These are phyloP conservation scores for Orchesellides sinensis DNA, from an alignment of 2,888 invertebrate species.

Conservation along the genomic window DNA sequence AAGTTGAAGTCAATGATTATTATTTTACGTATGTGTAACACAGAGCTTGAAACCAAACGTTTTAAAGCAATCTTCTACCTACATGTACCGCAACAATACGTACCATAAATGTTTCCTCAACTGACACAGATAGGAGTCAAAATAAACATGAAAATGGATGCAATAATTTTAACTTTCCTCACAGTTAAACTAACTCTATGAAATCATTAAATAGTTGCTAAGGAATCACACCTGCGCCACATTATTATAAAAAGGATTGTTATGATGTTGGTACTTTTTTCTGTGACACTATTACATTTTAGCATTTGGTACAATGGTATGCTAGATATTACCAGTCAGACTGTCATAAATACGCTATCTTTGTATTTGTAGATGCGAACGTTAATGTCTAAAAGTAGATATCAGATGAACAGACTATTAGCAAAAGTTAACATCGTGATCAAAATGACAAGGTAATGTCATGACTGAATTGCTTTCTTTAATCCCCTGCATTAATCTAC, in stretches of 20 bases:
- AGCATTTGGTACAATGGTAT: not conserved
- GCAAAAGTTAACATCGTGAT: constrained; percentile 3
- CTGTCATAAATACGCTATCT: not conserved
- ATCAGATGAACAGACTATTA: not conserved
- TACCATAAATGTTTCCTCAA: constrained; percentile 43
- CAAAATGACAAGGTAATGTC: constrained; percentile 1
- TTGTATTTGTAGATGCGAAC: not conserved
- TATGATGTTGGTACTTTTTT: not conserved
- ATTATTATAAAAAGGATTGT: not conserved
- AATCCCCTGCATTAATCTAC: too few relatives aligned
- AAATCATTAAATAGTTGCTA: not conserved
- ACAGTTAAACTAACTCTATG: constrained; percentile 16
- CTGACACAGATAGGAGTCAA: constrained; percentile 36
- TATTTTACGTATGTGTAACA: constrained; percentile 24
- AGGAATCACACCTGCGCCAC: too few relatives aligned
- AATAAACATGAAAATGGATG: constrained; percentile 53
- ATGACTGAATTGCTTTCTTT: constrained; percentile 19
- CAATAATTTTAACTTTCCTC: constrained; percentile 52
- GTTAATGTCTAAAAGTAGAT: not conserved
- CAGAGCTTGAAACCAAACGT: constrained; percentile 48
- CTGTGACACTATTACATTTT: not conserved
- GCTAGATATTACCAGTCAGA: not conserved
- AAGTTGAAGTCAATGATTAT: too few relatives aligned
- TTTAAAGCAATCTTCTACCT: constrained; percentile 35
- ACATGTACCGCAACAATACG: constrained; percentile 48